Conservation (phyloP, 2,113 vertebrate genomes). For the Sebastes schlegelii region DNA sequence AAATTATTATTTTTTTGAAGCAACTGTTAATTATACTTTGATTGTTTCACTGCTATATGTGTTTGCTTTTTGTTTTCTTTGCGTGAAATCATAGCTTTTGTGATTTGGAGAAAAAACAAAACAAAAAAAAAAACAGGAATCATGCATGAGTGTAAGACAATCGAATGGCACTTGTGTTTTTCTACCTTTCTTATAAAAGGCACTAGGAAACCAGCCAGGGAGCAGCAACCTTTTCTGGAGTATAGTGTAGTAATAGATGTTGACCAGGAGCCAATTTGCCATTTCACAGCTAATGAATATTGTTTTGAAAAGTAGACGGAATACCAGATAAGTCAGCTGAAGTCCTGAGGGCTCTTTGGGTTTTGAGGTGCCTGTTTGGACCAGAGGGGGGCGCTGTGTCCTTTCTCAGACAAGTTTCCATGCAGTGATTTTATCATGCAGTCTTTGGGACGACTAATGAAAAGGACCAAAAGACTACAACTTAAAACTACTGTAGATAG, state of each 20-base stretch:
- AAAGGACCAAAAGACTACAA: neutral
- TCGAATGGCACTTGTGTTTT: constrained; percentile 33
- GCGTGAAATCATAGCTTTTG: constrained; percentile 54
- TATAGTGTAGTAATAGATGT: neutral
- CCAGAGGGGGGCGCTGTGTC: constrained; percentile 39
- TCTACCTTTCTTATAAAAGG: constrained; percentile 16
- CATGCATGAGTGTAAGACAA: constrained; percentile 64
- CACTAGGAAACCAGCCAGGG: constrained; percentile 34
- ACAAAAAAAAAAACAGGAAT: neutral
- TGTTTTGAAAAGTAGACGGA: neutral
- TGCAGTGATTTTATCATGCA: neutral
- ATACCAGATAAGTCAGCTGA: neutral
- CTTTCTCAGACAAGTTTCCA: neutral
- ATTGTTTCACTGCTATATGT: constrained; percentile 57
- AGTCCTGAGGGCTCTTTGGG: neutral
- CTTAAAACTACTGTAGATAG: neutral
- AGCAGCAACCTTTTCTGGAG: neutral
- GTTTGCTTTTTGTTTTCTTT: constrained; percentile 51
- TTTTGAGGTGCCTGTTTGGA: constrained; percentile 11
- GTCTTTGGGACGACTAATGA: neutral
- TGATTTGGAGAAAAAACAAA: constrained; percentile 30
- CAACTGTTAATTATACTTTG: constrained; percentile 69
- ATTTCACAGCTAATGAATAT: constrained; percentile 1
- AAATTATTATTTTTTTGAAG: constrained; percentile 75
- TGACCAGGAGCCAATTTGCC: constrained; percentile 1